phyloP scores from a whole-genome alignment of 2,113 vertebrate species.

The Equus quagga region DNA sequence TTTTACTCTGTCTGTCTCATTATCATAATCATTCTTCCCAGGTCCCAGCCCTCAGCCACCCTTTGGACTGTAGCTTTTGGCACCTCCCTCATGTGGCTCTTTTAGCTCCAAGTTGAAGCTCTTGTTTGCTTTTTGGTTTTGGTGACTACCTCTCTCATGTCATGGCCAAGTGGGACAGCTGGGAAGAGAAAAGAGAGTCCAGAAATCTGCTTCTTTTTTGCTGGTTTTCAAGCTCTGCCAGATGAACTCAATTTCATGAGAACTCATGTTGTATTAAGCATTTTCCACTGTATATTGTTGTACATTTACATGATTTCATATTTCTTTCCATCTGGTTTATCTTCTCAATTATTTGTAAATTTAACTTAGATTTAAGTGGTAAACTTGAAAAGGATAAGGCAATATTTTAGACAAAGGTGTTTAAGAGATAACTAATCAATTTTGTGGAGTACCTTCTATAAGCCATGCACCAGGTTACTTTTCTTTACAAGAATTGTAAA shows the following conservation, averaged over 20 bases:
- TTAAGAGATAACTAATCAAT: conserved; percentile 9
- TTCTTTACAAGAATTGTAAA: not conserved
- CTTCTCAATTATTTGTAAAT: not conserved
- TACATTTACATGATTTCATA: not conserved
- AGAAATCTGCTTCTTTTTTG: not conserved
- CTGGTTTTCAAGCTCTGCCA: not conserved
- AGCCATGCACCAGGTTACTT: not conserved
- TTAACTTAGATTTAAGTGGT: not conserved
- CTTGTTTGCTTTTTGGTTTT: not conserved
- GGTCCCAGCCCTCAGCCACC: not conserved
- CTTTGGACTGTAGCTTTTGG: not conserved
- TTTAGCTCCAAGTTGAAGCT: not conserved
- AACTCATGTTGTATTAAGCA: not conserved
- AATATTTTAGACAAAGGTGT: not conserved
- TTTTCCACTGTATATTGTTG: conserved; percentile 28
- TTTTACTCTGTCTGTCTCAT: not conserved
- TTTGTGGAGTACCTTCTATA: not conserved
- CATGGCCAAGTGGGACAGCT: not conserved
- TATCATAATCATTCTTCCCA: not conserved
- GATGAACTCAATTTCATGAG: not conserved
- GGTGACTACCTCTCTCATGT: not conserved
- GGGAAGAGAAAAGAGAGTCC: not conserved
- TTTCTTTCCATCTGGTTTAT: not conserved
- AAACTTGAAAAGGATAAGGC: not conserved
- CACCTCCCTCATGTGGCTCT: not conserved